phyloP scores from a whole-genome alignment of 2,113 vertebrate genomes.

The Leptobrachium ailaonicum region DNA sequence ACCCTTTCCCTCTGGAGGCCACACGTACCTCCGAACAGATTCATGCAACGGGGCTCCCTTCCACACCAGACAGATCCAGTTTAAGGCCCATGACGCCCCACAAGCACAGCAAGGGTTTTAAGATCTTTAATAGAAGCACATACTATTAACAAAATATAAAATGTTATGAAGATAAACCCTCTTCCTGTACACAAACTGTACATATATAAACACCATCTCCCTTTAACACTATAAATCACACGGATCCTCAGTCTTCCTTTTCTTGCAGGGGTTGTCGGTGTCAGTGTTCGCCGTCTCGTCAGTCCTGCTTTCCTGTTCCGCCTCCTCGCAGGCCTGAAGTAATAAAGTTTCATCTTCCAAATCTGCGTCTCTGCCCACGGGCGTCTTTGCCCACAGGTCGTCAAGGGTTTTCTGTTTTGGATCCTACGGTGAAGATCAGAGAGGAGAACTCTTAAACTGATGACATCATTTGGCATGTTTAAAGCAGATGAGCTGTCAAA shows the following conservation, averaged over 20 bases:
- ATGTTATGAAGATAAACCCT: neutral
- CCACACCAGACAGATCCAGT: no score
- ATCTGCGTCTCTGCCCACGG: slow-evolving; percentile 53
- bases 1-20: no score
- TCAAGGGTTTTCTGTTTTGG: slow-evolving; percentile 77
- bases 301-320: slow-evolving; percentile 50
- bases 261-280: slow-evolving; percentile 62
- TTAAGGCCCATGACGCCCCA: no score
- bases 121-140: slow-evolving; percentile 18
- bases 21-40: no score
- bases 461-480: neutral
- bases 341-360: slow-evolving; percentile 67
- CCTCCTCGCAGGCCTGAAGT: slow-evolving; percentile 70
- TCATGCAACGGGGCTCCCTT: neutral
- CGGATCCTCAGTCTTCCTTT: slow-evolving; percentile 58
- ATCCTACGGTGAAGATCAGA: slow-evolving; percentile 58
- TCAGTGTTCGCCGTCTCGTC: neutral
- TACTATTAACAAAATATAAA: slow-evolving; percentile 4
- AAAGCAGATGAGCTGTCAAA: neutral
- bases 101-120: neutral
- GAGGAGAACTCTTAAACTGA: neutral
- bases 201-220: neutral
- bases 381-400: slow-evolving; percentile 78
- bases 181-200: slow-evolving; percentile 13
- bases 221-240: slow-evolving; percentile 28